These are phyloP conservation scores for Bos taurus DNA, from an alignment of 2,113 vertebrate genomes.

Conservation along the genomic window DNA sequence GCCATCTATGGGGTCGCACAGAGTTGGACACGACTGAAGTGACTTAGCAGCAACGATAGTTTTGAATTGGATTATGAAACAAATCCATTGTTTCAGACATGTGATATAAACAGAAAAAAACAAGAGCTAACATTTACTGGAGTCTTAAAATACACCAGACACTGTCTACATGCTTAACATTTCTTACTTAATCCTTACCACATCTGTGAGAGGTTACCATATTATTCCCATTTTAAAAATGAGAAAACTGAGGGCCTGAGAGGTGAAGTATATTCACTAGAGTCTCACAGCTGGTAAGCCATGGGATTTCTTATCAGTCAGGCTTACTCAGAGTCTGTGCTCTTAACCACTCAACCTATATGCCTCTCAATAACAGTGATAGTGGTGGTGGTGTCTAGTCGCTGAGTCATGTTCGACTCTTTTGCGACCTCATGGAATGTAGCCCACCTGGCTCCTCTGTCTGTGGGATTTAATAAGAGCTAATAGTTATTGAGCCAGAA, in stretches of 20 bases:
- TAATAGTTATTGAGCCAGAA: not conserved
- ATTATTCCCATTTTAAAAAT: slow-evolving; percentile 26
- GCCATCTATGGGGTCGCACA: no score
- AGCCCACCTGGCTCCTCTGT: not conserved
- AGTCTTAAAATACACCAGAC: not conserved
- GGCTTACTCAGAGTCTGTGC: not conserved
- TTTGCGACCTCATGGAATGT: not conserved
- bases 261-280: not conserved
- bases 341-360: not conserved
- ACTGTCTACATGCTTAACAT: not conserved
- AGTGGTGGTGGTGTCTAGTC: not conserved
- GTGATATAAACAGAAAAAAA: not conserved
- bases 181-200: not conserved
- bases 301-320: not conserved
- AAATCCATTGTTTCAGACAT: not conserved
- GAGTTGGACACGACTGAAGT: no score
- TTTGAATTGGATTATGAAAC: no score
- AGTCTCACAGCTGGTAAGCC: not conserved
- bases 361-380: not conserved
- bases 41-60: no score
- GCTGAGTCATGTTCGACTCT: not conserved
- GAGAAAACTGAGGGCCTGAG: not conserved
- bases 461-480: not conserved
- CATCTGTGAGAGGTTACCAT: not conserved
- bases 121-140: not conserved